phyloP scores from a whole-genome alignment of 2,888 invertebrate genomes.

The Ethmia dodecea region DNA sequence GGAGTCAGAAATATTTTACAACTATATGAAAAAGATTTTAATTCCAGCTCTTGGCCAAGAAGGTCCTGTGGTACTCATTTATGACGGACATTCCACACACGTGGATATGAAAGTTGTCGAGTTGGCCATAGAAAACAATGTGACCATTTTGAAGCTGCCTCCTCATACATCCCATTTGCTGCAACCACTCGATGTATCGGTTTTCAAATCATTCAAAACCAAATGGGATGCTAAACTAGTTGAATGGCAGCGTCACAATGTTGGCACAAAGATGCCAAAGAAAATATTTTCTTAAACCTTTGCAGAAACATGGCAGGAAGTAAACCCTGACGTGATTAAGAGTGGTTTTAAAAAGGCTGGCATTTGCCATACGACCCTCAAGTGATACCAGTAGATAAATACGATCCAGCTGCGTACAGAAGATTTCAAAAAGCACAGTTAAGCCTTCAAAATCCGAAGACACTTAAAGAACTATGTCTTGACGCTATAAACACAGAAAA shows the following conservation, averaged over 20 bases:
- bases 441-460: conserved; percentile 1
- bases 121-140: conserved; percentile 5
- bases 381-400: conserved; percentile 7
- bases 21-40: conserved; percentile 5
- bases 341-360: conserved; percentile 23
- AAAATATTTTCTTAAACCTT: conserved; percentile 8
- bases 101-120: conserved; percentile 5
- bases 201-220: conserved; percentile 26
- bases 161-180: conserved; percentile 29
- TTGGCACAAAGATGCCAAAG: conserved; percentile 19
- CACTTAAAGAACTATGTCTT: conserved; percentile 8
- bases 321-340: conserved; percentile 10
- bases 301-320: conserved; percentile 2
- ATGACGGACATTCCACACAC: conserved; percentile 13
- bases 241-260: conserved; percentile 21
- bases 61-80: conserved; percentile 5
- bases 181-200: conserved; percentile 28
- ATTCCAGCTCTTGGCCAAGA: conserved; percentile 1
- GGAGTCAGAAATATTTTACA: conserved; percentile 5
- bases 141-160: conserved; percentile 24
- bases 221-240: conserved; percentile 22
- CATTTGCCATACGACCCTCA: conserved; percentile 13
- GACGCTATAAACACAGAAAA: conserved; percentile 6
- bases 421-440: too few relatives aligned
- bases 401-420: conserved; percentile 8